phyloP scores from a whole-genome alignment of 2,797 vertebrate species.

The Gallinago solitaria region DNA sequence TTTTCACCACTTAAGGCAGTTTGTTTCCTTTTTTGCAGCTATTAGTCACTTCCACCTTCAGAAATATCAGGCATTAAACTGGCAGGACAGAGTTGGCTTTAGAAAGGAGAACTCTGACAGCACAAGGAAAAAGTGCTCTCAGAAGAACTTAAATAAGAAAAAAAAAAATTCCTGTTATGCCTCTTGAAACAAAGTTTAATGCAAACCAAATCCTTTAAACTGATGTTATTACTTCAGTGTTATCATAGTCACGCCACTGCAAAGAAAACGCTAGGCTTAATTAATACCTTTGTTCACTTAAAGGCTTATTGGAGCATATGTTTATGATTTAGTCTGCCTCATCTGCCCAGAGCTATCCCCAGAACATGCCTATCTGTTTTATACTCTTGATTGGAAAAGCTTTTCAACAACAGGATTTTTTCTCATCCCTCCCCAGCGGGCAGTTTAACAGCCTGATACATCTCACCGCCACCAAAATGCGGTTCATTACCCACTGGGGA shows the following conservation, averaged over 20 bases:
- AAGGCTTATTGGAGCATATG: not conserved
- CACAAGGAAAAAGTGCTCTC: not conserved
- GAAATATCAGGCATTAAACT: not conserved
- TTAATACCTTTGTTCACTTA: not conserved
- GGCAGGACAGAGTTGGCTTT: not conserved
- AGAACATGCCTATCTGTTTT: not conserved
- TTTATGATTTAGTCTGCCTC: not conserved
- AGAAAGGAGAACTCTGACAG: not conserved
- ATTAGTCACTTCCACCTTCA: conserved; percentile 63
- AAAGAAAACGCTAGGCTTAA: conserved; percentile 6
- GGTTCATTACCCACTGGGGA: not conserved
- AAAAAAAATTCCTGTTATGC: not conserved
- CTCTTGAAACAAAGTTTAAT: not conserved
- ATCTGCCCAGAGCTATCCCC: not conserved
- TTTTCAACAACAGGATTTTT: not conserved
- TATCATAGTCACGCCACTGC: not conserved
- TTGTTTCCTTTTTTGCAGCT: conserved; percentile 6
- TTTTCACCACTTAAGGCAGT: not conserved
- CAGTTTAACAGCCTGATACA: not conserved
- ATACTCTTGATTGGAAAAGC: not conserved
- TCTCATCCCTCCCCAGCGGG: not conserved
- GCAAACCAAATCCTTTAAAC: not conserved
- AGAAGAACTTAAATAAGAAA: not conserved
- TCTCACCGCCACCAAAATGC: not conserved
- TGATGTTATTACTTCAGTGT: not conserved